Percentiles rank a stretch among this genome's conserved stretches.
phyloP scores from a whole-genome alignment of 2,113 vertebrate genomes.

The Puma concolor region DNA sequence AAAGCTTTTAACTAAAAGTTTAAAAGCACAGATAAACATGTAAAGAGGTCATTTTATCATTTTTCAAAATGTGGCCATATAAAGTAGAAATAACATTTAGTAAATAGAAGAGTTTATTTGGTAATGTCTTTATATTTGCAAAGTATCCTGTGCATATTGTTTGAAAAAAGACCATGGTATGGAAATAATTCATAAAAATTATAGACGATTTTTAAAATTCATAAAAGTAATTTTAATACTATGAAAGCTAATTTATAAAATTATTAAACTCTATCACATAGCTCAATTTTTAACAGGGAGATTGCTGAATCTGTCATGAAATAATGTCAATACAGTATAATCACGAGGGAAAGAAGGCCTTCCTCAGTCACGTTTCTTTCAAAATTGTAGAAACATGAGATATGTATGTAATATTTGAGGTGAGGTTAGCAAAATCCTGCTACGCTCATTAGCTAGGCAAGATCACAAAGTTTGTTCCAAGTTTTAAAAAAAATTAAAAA shows the following conservation, averaged over 20 bases:
- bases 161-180: not conserved
- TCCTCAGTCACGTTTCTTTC: not conserved
- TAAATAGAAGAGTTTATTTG: not conserved
- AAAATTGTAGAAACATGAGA: not conserved
- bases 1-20: not conserved
- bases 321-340: not conserved
- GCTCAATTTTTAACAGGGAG: not conserved
- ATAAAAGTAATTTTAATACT: not conserved
- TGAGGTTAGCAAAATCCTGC: not conserved
- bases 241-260: not conserved
- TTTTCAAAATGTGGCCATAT: not conserved
- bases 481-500: not conserved
- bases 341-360: not conserved
- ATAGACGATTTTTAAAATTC: not conserved
- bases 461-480: not conserved
- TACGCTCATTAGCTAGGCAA: not conserved
- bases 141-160: not conserved
- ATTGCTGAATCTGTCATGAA: not conserved
- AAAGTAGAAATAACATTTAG: not conserved
- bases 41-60: not conserved
- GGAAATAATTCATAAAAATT: not conserved
- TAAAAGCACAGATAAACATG: not conserved
- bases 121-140: not conserved
- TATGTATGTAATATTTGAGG: not conserved
- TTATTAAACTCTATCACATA: not conserved